A percentile compares a stretch with the other conserved stretches of the same genome.
These are phyloP conservation scores for Meandrina meandrites DNA, from an alignment of 92 coral and sea anemone genomes.

Conservation along the genomic window DNA sequence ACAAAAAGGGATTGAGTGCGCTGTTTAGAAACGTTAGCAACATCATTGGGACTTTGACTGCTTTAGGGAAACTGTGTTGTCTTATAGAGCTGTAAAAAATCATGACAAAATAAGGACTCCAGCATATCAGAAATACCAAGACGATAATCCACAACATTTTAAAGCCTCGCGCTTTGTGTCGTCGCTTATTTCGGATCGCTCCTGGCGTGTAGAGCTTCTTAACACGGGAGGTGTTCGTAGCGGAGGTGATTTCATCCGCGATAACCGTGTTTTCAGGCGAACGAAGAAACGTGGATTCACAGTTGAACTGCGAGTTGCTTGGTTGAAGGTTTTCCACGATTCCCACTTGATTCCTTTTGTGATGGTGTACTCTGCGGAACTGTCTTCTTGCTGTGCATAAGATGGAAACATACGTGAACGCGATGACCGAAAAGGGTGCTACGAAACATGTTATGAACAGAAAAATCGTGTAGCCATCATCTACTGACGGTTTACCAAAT, in stretches of 20 bases:
- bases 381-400: slow-evolving; percentile 83
- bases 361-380: slow-evolving; percentile 78
- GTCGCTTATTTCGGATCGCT: slow-evolving; percentile 26
- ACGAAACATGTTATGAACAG: slow-evolving; percentile 72
- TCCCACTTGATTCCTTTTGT: slow-evolving; percentile 15
- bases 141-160: slow-evolving; percentile 80
- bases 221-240: slow-evolving; percentile 63
- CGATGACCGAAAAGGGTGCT: slow-evolving; percentile 69
- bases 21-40: slow-evolving; percentile 81
- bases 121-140: slow-evolving; percentile 75
- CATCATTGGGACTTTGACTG: slow-evolving; percentile 65
- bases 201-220: slow-evolving; percentile 24
- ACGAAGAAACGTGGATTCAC: slow-evolving; percentile 16
- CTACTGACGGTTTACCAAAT: slow-evolving; percentile 70
- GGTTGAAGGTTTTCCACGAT: slow-evolving; percentile 41
- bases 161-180: slow-evolving; percentile 75
- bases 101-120: slow-evolving; percentile 85
- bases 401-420: slow-evolving; percentile 74
- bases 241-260: slow-evolving; percentile 76
- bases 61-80: slow-evolving; percentile 52
- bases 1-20: slow-evolving; percentile 77
- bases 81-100: slow-evolving; percentile 74
- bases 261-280: slow-evolving; percentile 49
- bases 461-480: slow-evolving; percentile 83
- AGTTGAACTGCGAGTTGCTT: slow-evolving; percentile 14